phyloP scores from a whole-genome alignment of 1,140 invertebrate genomes.

The Holcopasites calliopsidis region DNA sequence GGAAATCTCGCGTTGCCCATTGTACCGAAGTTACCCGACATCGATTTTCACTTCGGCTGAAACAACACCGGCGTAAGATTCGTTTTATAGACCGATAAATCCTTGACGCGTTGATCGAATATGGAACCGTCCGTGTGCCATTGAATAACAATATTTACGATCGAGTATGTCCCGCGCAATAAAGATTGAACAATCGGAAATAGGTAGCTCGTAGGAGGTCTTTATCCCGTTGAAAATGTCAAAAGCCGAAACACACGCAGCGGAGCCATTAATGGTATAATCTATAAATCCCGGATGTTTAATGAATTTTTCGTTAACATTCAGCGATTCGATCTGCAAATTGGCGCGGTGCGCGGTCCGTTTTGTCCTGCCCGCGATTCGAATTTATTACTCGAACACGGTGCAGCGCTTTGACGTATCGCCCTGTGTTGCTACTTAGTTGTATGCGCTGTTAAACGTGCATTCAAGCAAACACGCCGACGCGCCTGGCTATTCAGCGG shows the following conservation, averaged over 20 bases:
- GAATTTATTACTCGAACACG: constrained; percentile 61
- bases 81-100: constrained; percentile 63
- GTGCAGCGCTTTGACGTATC: constrained; percentile 67
- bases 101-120: constrained; percentile 52
- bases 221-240: constrained; percentile 57
- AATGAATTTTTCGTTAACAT: constrained; percentile 69
- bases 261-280: constrained; percentile 56
- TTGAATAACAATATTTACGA: constrained; percentile 64
- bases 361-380: constrained; percentile 54
- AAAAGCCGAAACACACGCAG: constrained; percentile 35
- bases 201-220: constrained; percentile 46
- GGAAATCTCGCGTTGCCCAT: background rate
- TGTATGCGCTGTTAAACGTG: constrained; percentile 40
- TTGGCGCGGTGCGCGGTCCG: constrained; percentile 25
- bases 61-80: constrained; percentile 52
- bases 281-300: constrained; percentile 64
- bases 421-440: constrained; percentile 54
- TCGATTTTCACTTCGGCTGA: constrained; percentile 48
- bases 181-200: constrained; percentile 64
- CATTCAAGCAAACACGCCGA: constrained; percentile 23
- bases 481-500: constrained; percentile 16
- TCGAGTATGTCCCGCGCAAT: constrained; percentile 55
- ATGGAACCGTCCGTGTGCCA: constrained; percentile 38
- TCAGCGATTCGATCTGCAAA: constrained; percentile 65
- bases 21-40: constrained; percentile 26